Conservation (phyloP, 2,113 vertebrate species). For the Erpornis zantholeuca region DNA sequence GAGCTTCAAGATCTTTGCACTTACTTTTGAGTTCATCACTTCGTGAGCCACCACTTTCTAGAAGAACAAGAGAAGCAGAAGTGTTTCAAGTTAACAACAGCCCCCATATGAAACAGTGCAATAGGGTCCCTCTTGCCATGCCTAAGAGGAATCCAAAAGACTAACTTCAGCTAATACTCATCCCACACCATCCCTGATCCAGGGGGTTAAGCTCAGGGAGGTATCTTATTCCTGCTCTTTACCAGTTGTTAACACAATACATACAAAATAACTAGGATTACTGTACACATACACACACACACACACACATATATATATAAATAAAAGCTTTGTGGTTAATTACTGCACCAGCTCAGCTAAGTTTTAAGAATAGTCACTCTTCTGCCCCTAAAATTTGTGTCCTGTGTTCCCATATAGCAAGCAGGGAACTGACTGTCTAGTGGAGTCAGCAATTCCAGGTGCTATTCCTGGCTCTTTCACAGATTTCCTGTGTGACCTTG, state of each 20-base stretch:
- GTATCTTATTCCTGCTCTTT: neutral
- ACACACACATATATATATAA: accelerated
- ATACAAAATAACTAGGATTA: neutral
- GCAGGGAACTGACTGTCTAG: neutral
- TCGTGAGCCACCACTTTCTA: conserved; percentile 73
- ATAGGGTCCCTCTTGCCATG: neutral
- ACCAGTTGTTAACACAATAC: neutral
- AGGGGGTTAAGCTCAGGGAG: neutral
- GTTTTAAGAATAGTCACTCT: neutral
- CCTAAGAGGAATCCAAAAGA: neutral
- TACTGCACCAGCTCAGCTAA: neutral
- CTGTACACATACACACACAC: neutral
- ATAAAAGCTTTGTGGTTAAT: neutral
- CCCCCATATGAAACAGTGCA: neutral
- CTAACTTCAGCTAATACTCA: neutral
- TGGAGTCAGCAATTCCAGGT: neutral
- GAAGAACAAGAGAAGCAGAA: neutral
- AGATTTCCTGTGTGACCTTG: neutral
- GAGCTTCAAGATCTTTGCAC: conserved; percentile 90
- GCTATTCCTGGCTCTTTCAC: neutral
- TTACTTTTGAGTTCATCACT: conserved; percentile 83
- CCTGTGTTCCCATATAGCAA: neutral
- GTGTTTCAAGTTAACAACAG: neutral
- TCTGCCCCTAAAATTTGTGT: neutral
- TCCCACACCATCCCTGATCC: neutral